Base-by-base conservation (phyloP, 2,113 vertebrate genomes). In the Apodemus speciosus region DNA sequence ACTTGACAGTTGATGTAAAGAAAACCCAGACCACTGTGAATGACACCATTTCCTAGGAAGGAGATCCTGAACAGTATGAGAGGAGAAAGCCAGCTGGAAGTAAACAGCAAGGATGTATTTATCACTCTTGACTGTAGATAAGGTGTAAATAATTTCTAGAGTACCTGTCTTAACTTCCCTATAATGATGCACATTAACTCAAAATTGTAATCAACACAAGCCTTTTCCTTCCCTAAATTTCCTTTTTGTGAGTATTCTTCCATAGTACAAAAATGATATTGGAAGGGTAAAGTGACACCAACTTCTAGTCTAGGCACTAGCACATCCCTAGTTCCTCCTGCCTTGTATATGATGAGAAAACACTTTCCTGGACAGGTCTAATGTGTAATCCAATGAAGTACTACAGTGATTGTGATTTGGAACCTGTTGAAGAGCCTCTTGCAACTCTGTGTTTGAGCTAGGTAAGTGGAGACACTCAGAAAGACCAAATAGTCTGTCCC, bases 381-480 rank as follows among this genome's bases (percentile, higher is more conserved):
- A 53, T 73, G 56, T 25, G 21, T 66, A 21, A 35, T 18, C 13
- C 11, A 4, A 2, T 23, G 32, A 51, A 38, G 69, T 46, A 3
- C 32, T 32, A 18, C 40, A 18, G 0, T 0, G 9, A 30, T 16
- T 40, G 40, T n/a, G 69, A 73, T 10, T 2, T 16, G 79, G 68
- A 14, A 83, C 38, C 11, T 4, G 15, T 30, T 51, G 13, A 8
- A 13, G 15, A 49, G 32, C 6, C 2, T 9, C 32, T 38, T 23
- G 46, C 18, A 18, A 58, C 9, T 4, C 53, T 71, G 3, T 2
- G 14, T 8, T 16, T 20, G 15, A 20, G 53, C 20, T 40, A 23
- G 21, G 8, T 3, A 2, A 7, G 9, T 0, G 4, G 60, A 58
- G 23, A 21, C 51, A 30, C 23, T 7, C 32, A 0, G 21, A 30